Evolutionary conservation across 2,888 invertebrate genomes (phyloP).

Genomic region (Rotaria macrura): DNA sequence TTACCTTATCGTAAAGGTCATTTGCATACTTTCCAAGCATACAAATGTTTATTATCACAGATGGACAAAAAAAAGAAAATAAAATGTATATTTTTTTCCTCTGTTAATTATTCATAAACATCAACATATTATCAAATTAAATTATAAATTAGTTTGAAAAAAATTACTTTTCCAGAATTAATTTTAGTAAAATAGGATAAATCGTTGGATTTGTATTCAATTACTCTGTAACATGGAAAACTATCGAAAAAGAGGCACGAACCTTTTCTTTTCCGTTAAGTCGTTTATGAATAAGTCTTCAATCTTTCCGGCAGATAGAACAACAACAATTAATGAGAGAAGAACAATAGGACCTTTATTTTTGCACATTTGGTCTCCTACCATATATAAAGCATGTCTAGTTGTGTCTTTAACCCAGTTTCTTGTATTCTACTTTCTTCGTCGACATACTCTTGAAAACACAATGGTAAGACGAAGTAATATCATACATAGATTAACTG

Average conservation of each 20-base stretch:
- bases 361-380: neutral
- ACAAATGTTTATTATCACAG: neutral
- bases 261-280: neutral
- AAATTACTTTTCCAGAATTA: too few relatives aligned
- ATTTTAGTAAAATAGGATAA: neutral
- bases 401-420: neutral
- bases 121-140: neutral
- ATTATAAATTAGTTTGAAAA: too few relatives aligned
- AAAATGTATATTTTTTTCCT: neutral
- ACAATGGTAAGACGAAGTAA: neutral
- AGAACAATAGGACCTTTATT: neutral
- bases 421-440: neutral
- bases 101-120: neutral
- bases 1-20: neutral
- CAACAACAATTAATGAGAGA: neutral
- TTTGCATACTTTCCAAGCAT: neutral
- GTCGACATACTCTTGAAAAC: neutral
- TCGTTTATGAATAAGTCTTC: neutral
- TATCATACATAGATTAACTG: neutral
- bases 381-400: neutral
- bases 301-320: neutral
- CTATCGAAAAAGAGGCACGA: neutral
- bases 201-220: neutral
- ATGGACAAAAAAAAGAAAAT: neutral
- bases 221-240: neutral